Base-by-base conservation (phyloP, 2,888 invertebrate species). In the Mythimna lalbum region DNA sequence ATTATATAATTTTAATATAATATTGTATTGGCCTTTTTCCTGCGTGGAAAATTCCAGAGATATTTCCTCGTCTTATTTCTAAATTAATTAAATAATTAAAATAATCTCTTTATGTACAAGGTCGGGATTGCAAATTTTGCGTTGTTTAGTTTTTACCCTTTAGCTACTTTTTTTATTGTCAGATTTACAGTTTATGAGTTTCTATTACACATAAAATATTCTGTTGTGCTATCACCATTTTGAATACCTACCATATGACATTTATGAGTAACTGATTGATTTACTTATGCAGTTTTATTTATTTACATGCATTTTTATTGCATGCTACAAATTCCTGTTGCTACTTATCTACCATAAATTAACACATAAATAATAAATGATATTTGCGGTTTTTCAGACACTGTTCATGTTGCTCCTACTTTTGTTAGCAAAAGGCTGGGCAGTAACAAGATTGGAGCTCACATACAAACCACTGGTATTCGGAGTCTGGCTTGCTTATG, bases 361-460 rank as follows among this genome's bases (percentile, higher is more conserved):
- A 21, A 50, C 27, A 36, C 1, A 19, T 31, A 39, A 10, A 2
- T 43, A n/a, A 17, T 55, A 59, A 43, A 47, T 43, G 1, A 36
- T 43, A 17, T 67, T 73, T 68, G 7, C 55, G 74, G 9, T 64
- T 82, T 93, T 90, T 68, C 96, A 99, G 98, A 98, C 99, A 60
- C 97, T 99, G 9, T 99, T 99, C 91, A 99, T 99, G 98, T 95
- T 99, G 82, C 96, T 99, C 69, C 96, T 99, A 55, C 96, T 99
- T 68, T 96, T 99, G 69, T 95, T 99, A 81, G 99, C 99, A 52
- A 99, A 99, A 96, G 99, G 99, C 61, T 99, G 99, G 99, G 99
- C 99, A 7, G 98, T 99, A 43, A 99, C 99, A 14, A 96, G 98
- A 82, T 97, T 98, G 89, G 98, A 99, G 94, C 96, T 99, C 68